Evolutionary conservation across 2,888 invertebrate genomes (phyloP), one percentile per base, ranked within the genome.

Genomic region (Synergus itoensis): DNA sequence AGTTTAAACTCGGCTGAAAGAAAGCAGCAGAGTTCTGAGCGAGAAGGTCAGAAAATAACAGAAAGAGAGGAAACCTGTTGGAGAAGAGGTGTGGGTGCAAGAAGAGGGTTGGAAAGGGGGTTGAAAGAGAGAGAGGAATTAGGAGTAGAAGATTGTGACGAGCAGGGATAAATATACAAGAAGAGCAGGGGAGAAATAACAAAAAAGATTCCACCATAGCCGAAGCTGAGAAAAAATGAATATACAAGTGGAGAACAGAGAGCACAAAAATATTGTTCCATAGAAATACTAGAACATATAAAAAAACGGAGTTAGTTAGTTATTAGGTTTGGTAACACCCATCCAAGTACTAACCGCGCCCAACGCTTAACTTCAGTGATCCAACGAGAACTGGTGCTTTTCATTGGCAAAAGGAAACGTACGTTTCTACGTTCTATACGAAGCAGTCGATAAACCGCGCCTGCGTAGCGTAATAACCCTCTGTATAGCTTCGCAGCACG

Each of bases 371-470:
- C 28, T 28, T 28, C 28, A 28, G 28, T 28, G 28, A 28, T 28
- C 28, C 28, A 28, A 28, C 3, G 28, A 28, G 28, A 28, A 28
- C 28, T 28, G 3, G 28, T 28, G 28, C 2, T 28, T 28, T 28
- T 28, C 28, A 3, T 28, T 28, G 28, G 2, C 28, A 28, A 28
- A 28, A 28, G 0, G 86, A 85, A 86, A 87, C 87, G 86, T 83
- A 87, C 85, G 84, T 84, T 84, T 83, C 85, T 82, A 84, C 28
- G 28, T 84, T 79, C 82, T 85, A 87, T 85, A 87, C 85, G 87
- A 86, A 84, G 85, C 84, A 90, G 89, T 90, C 90, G 89, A 89
- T 90, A 90, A 89, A 89, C 87, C 88, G 89, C 89, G 90, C 88
- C 82, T 89, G 90, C 90, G 90, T 87, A 87, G 81, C 83, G 81